These are phyloP conservation scores for Pelusios castaneus DNA, from an alignment of 2,113 vertebrate species.

Conservation along the genomic window DNA sequence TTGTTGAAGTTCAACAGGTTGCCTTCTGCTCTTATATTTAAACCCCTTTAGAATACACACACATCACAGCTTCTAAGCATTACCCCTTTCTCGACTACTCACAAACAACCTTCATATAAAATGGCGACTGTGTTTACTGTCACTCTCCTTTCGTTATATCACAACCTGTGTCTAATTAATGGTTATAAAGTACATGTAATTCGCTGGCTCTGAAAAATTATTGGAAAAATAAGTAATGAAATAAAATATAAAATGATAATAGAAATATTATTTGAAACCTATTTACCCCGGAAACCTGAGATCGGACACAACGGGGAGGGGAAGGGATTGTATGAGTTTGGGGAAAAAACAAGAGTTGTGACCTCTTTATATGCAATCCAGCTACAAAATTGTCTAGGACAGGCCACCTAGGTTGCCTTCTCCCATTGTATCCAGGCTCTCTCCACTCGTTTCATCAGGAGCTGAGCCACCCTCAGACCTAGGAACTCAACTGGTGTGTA, in stretches of 20 bases:
- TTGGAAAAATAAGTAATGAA: too few relatives aligned
- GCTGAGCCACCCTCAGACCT: not conserved
- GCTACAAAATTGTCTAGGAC: not conserved
- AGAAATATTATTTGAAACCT: not conserved
- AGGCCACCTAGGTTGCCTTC: not conserved
- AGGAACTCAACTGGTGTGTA: not conserved
- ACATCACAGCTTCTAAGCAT: not conserved
- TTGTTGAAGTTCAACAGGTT: too few relatives aligned
- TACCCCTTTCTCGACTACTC: not conserved
- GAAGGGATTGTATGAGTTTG: too few relatives aligned
- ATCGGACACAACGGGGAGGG: too few relatives aligned
- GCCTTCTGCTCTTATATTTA: not conserved
- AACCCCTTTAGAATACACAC: too few relatives aligned
- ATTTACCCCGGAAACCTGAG: not conserved
- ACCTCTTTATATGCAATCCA: not conserved
- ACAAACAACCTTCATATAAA: not conserved
- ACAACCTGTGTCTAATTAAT: not conserved
- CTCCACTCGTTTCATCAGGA: not conserved
- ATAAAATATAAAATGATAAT: too few relatives aligned
- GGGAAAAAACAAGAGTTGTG: too few relatives aligned
- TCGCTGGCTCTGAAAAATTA: not conserved
- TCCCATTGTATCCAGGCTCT: not conserved
- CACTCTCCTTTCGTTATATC: not conserved
- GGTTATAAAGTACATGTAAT: not conserved
- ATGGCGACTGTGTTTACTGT: not conserved